phyloP scores from a whole-genome alignment of 2,888 invertebrate genomes.

The Drosophila quinaria region DNA sequence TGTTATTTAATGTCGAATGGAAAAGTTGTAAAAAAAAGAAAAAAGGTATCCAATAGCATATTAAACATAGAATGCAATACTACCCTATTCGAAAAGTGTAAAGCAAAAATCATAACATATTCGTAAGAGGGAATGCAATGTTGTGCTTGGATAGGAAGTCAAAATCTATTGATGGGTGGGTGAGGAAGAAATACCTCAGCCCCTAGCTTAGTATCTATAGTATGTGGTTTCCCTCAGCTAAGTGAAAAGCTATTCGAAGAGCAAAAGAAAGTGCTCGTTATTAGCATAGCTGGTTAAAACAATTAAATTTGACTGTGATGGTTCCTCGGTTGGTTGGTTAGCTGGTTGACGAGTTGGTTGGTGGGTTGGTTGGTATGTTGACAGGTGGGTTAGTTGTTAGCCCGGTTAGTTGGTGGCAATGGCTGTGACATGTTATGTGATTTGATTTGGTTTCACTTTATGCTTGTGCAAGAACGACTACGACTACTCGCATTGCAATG shows the following conservation, averaged over 20 bases:
- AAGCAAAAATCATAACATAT: slow-evolving; percentile 18
- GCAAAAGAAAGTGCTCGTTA: slow-evolving; percentile 65
- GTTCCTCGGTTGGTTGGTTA: slow-evolving; percentile 32
- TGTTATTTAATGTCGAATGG: too few relatives aligned
- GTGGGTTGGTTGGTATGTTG: slow-evolving; percentile 18
- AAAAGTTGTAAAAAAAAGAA: too few relatives aligned
- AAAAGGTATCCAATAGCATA: too few relatives aligned
- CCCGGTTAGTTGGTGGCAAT: slow-evolving; percentile 27
- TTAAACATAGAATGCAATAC: not conserved
- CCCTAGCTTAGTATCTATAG: slow-evolving; percentile 10
- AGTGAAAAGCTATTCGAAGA: slow-evolving; percentile 37
- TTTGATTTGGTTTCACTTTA: slow-evolving; percentile 67
- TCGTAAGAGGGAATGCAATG: slow-evolving; percentile 30
- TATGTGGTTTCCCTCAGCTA: not conserved
- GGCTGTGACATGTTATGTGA: slow-evolving; percentile 71
- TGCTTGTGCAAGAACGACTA: slow-evolving; percentile 28
- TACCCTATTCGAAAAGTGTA: slow-evolving; percentile 1
- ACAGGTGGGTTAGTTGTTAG: slow-evolving; percentile 20
- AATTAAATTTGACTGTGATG: slow-evolving; percentile 54
- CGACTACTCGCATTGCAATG: slow-evolving; percentile 30
- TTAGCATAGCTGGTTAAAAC: slow-evolving; percentile 58
- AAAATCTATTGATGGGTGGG: slow-evolving; percentile 21
- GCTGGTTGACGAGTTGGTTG: not conserved
- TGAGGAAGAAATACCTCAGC: not conserved
- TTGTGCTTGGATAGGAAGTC: slow-evolving; percentile 20